phyloP scores from a whole-genome alignment of 2,797 vertebrate genomes.

The Periophthalmus magnuspinnatus region DNA sequence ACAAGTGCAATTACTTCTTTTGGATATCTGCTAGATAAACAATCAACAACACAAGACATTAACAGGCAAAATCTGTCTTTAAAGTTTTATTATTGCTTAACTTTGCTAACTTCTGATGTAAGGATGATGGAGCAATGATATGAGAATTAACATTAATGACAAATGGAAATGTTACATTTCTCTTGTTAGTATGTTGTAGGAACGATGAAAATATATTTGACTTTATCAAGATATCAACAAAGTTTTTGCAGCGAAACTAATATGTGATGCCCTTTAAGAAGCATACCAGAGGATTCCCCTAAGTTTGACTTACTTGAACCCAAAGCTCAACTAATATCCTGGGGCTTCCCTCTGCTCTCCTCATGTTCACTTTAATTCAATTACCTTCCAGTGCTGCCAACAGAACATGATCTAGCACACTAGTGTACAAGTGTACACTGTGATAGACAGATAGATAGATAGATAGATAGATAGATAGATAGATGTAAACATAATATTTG shows the following conservation, averaged over 20 bases:
- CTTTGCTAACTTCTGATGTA: too few species aligned
- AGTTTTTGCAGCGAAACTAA: not conserved
- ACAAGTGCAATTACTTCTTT: not conserved
- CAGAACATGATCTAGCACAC: slow-evolving; percentile 53
- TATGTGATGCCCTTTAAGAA: not conserved
- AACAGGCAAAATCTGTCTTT: not conserved
- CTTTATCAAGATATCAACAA: not conserved
- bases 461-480: too few species aligned
- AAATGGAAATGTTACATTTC: too few species aligned
- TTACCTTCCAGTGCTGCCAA: slow-evolving; percentile 50
- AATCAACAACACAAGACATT: not conserved
- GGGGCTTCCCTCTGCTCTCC: slow-evolving; percentile 42
- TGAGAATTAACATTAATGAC: not conserved
- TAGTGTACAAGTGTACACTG: slow-evolving; percentile 41
- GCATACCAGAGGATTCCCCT: slow-evolving; percentile 33
- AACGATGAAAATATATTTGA: not conserved
- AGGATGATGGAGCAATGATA: not conserved
- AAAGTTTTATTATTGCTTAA: not conserved
- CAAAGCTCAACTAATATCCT: slow-evolving; percentile 49
- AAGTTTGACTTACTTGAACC: slow-evolving; percentile 38
- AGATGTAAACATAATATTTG: not conserved
- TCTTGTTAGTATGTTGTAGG: not conserved
- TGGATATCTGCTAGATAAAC: not conserved
- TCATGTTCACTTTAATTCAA: slow-evolving; percentile 69
- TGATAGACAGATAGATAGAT: not conserved